These are phyloP conservation scores for Hesperia comma DNA, from an alignment of 2,888 invertebrate genomes.

Conservation along the genomic window DNA sequence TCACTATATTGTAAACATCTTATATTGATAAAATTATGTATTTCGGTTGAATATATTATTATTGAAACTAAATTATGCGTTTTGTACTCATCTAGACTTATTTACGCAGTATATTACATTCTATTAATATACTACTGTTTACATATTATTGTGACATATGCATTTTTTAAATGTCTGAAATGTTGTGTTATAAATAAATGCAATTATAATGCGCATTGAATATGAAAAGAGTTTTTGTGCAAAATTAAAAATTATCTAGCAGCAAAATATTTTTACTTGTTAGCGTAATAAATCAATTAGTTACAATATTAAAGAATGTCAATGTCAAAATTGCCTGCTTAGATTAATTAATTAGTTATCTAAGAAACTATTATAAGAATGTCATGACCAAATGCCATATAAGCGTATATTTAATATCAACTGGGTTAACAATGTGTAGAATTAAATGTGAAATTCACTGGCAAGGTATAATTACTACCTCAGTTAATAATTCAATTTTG, in stretches of 20 bases:
- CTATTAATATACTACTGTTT: not conserved
- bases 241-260: no score
- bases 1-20: slow-evolving; percentile 9
- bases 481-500: slow-evolving; percentile 2
- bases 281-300: no score
- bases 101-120: not conserved
- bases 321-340: slow-evolving; percentile 16
- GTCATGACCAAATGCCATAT: slow-evolving; percentile 16
- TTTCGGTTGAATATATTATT: slow-evolving; percentile 17
- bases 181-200: no score
- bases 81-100: slow-evolving; percentile 32
- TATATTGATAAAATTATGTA: slow-evolving; percentile 10
- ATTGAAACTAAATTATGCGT: slow-evolving; percentile 29
- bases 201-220: no score
- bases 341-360: slow-evolving; percentile 24
- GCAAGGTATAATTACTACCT: slow-evolving; percentile 15
- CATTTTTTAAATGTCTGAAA: slow-evolving; percentile 1
- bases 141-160: slow-evolving; percentile 24
- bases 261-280: no score
- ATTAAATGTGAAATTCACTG: slow-evolving; percentile 17
- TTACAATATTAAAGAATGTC: no score
- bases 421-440: slow-evolving; percentile 3
- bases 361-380: slow-evolving; percentile 43
- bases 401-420: slow-evolving; percentile 18
- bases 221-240: no score